Evolutionary conservation across 2,113 vertebrate genomes (phyloP).

Genomic region (Notothenia coriiceps): DNA sequence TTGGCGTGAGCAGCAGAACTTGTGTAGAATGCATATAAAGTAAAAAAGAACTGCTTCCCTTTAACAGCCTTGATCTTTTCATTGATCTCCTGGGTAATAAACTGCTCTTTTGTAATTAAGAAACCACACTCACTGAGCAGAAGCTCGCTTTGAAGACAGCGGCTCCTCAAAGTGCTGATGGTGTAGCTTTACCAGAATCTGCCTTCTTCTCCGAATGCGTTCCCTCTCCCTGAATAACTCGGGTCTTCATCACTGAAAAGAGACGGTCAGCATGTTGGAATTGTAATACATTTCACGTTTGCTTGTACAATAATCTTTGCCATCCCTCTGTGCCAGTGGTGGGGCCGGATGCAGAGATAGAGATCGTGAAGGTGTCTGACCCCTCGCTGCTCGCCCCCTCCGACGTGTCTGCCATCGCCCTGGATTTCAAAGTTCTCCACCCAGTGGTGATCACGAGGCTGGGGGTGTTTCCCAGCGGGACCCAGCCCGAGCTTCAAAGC

Average conservation of each 20-base stretch:
- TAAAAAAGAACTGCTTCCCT: slow-evolving; percentile 58
- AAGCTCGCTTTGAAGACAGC: slow-evolving; percentile 58
- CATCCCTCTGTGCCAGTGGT: slow-evolving; percentile 45
- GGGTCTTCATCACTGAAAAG: slow-evolving; percentile 20
- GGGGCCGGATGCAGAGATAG: slow-evolving; percentile 87
- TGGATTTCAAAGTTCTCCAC: slow-evolving; percentile 96
- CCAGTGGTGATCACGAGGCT: slow-evolving; percentile 94
- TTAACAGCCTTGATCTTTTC: slow-evolving; percentile 73
- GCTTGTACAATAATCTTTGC: slow-evolving; percentile 15
- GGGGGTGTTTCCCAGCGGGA: slow-evolving; percentile 90
- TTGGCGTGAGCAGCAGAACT: slow-evolving; percentile 58
- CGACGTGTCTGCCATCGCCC: slow-evolving; percentile 88
- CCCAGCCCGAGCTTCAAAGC: slow-evolving; percentile 84
- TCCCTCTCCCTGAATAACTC: background rate
- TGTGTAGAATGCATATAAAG: slow-evolving; percentile 51
- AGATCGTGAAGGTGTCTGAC: slow-evolving; percentile 87
- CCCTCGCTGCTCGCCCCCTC: slow-evolving; percentile 79
- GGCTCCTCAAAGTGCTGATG: slow-evolving; percentile 70
- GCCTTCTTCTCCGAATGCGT: slow-evolving; percentile 14
- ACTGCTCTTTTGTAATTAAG: slow-evolving; percentile 81
- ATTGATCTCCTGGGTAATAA: slow-evolving; percentile 82
- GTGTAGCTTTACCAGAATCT: slow-evolving; percentile 40
- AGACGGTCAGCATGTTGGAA: slow-evolving; percentile 38
- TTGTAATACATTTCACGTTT: slow-evolving; percentile 30
- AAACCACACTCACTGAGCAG: slow-evolving; percentile 55